phyloP scores from a whole-genome alignment of 2,888 invertebrate species.

The Cremastinae sp. region DNA sequence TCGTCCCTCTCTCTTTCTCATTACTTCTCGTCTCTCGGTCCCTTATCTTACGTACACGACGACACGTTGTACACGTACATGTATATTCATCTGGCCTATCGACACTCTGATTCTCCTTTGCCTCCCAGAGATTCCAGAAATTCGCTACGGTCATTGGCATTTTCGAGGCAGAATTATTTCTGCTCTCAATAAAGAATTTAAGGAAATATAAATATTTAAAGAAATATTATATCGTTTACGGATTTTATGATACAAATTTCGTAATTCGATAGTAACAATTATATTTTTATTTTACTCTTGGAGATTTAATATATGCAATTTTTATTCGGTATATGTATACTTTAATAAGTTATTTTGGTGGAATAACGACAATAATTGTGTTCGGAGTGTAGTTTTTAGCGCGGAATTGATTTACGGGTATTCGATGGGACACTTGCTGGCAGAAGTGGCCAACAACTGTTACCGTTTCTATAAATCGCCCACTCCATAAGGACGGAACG shows the following conservation, averaged over 20 bases:
- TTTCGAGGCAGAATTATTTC: constrained; percentile 2
- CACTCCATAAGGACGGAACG: constrained; percentile 16
- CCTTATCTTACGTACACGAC: no score
- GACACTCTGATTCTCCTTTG: constrained; percentile 25
- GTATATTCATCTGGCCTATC: constrained; percentile 33
- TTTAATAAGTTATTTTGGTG: no score
- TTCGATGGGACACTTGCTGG: background rate
- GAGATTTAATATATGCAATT: no score
- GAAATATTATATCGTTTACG: no score
- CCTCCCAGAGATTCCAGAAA: background rate
- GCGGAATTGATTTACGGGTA: background rate
- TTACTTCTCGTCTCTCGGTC: background rate
- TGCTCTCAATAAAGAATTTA: background rate
- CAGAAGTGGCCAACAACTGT: constrained; percentile 35
- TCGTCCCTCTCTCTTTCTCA: constrained; percentile 59
- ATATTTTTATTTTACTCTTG: no score
- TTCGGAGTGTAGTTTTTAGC: background rate
- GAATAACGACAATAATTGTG: background rate
- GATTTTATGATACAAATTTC: no score
- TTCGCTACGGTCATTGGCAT: constrained; percentile 16
- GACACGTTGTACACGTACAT: background rate
- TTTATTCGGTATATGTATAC: no score
- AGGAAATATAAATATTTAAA: no score
- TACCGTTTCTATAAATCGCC: constrained; percentile 21
- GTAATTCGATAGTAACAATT: no score